phyloP scores from a whole-genome alignment of 2,888 invertebrate genomes.

The Thereva nobilitata region DNA sequence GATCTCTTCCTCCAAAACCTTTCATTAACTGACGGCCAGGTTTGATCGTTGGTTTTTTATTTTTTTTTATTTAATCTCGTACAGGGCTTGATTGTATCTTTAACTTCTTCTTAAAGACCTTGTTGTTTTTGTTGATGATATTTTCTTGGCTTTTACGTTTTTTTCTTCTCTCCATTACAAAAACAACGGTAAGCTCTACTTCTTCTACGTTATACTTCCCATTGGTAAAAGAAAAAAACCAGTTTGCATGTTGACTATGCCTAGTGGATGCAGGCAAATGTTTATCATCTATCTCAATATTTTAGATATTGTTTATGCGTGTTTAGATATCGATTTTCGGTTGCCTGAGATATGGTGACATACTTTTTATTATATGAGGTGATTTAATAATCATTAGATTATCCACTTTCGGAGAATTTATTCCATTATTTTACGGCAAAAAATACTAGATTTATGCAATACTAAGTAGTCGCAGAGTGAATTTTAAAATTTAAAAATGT shows the following conservation, averaged over 20 bases:
- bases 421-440: too few relatives aligned
- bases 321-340: too few relatives aligned
- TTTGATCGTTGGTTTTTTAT: too few relatives aligned
- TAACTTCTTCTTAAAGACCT: background rate
- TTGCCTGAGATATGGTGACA: too few relatives aligned
- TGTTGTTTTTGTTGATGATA: slow-evolving; percentile 1
- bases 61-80: slow-evolving; percentile 8
- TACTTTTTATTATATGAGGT: too few relatives aligned
- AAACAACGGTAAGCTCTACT: slow-evolving; percentile 37
- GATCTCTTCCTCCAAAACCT: slow-evolving; percentile 36
- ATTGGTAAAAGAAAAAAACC: slow-evolving; percentile 21
- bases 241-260: slow-evolving; percentile 21
- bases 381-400: too few relatives aligned
- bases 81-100: background rate
- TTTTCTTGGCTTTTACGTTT: background rate
- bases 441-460: too few relatives aligned
- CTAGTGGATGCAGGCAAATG: slow-evolving; percentile 20
- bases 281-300: slow-evolving; percentile 26
- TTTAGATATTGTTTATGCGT: slow-evolving; percentile 8
- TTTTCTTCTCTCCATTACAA: slow-evolving; percentile 10
- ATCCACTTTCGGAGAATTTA: too few relatives aligned
- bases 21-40: slow-evolving; percentile 34
- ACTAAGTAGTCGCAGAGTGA: too few relatives aligned
- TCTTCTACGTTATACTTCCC: slow-evolving; percentile 22
- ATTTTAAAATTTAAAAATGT: too few relatives aligned